Conservation (phyloP, 1,140 invertebrate genomes). For the Rhagoletis zephyria region DNA sequence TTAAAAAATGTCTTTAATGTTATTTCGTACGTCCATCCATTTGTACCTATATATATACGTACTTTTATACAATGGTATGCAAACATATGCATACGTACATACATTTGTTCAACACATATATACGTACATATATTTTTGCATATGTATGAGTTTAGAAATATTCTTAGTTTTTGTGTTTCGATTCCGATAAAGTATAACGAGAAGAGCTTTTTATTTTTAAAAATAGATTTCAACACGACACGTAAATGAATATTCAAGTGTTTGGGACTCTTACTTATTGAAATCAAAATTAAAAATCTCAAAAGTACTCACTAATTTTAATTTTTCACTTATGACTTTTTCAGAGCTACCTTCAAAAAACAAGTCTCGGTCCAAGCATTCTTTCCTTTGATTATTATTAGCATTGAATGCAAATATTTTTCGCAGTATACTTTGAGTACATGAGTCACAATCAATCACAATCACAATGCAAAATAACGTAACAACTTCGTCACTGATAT, state of each 20-base stretch:
- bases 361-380: not conserved
- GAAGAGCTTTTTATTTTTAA: constrained; percentile 51
- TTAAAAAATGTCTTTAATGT: constrained; percentile 39
- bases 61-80: not conserved
- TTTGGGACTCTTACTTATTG: constrained; percentile 21
- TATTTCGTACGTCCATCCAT: constrained; percentile 17
- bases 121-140: not conserved
- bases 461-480: too few relatives aligned
- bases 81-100: not conserved
- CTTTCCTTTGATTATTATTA: not conserved
- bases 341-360: constrained; percentile 9
- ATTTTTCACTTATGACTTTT: constrained; percentile 38
- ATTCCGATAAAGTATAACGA: not conserved
- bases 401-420: not conserved
- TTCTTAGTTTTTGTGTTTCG: constrained; percentile 51
- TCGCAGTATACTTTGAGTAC: not conserved
- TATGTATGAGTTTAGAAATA: constrained; percentile 41
- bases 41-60: not conserved
- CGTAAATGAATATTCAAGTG: constrained; percentile 12
- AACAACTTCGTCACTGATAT: too few relatives aligned
- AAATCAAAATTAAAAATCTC: constrained; percentile 12
- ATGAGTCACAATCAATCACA: not conserved
- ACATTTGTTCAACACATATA: not conserved
- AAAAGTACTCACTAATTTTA: constrained; percentile 28
- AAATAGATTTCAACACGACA: constrained; percentile 49